Percentiles rank a stretch among this genome's conserved stretches.
Evolutionary conservation across 2,797 vertebrate species (phyloP).

Genomic region (Gadopsis marmoratus): DNA sequence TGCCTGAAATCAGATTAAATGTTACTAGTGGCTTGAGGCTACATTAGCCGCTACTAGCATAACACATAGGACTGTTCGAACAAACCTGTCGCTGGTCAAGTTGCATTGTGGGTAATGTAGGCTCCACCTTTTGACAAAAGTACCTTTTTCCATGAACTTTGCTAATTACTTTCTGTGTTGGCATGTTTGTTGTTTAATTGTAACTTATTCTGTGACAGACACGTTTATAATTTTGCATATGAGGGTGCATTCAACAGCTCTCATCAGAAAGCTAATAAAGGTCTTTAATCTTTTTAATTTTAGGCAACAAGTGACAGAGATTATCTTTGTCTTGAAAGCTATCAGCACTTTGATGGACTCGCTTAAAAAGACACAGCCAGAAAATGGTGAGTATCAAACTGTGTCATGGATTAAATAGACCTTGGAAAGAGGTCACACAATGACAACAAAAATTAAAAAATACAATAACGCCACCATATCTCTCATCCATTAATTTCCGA

Average conservation of each 20-base stretch:
- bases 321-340: constrained; percentile 99
- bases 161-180: not conserved
- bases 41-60: too few species aligned
- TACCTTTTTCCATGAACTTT: not conserved
- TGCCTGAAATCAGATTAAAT: too few species aligned
- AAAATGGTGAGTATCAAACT: constrained; percentile 91
- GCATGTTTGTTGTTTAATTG: not conserved
- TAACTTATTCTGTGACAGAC: not conserved
- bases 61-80: too few species aligned
- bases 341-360: constrained; percentile 99
- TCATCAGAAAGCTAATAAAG: constrained; percentile 9
- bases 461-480: constrained; percentile 3
- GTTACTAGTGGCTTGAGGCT: too few species aligned
- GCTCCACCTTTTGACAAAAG: too few species aligned
- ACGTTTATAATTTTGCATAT: not conserved
- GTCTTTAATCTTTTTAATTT: constrained; percentile 50
- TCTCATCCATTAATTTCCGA: constrained; percentile 46
- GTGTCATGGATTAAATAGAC: constrained; percentile 26
- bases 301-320: constrained; percentile 99
- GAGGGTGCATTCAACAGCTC: not conserved
- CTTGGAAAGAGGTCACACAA: not conserved
- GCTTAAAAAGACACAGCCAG: constrained; percentile 98
- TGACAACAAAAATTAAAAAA: not conserved
- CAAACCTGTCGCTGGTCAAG: too few species aligned
- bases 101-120: too few species aligned